Percentiles rank a stretch among this genome's conserved stretches.
Evolutionary conservation across 1,140 invertebrate species (phyloP).

Genomic region (Acarapis woodi): DNA sequence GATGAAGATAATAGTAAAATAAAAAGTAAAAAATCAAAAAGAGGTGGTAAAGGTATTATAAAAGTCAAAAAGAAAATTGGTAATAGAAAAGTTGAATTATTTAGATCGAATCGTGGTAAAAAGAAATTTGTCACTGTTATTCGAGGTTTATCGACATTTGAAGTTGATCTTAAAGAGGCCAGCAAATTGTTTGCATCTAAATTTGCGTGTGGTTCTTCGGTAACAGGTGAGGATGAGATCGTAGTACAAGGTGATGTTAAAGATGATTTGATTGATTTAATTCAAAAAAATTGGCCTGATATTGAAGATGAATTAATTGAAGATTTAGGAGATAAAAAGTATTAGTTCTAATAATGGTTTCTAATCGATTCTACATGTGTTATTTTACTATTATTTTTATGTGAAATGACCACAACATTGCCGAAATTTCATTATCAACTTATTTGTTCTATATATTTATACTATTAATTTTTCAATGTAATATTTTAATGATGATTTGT

Average conservation of each 20-base stretch:
- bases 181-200: conserved; percentile 89
- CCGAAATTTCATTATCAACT: no score
- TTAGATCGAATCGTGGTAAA: conserved; percentile 73
- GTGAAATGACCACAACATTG: no score
- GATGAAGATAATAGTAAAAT: conserved; percentile 15
- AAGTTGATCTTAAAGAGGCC: conserved; percentile 90
- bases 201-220: conserved; percentile 94
- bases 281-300: conserved; percentile 89
- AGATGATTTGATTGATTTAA: conserved; percentile 84
- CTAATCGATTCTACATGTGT: no score
- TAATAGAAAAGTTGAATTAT: conserved; percentile 43
- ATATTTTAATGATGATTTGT: no score
- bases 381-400: no score
- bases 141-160: conserved; percentile 48
- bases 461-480: no score
- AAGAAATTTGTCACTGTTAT: conserved; percentile 84
- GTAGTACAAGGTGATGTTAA: conserved; percentile 96
- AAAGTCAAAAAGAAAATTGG: conserved; percentile 56
- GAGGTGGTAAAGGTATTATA: conserved; percentile 59
- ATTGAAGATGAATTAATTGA: conserved; percentile 27
- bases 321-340: conserved; percentile 25
- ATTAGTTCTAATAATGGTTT: no score
- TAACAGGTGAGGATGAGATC: conserved; percentile 94
- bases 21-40: conserved; percentile 60
- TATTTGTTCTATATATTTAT: no score